Evolutionary conservation across 2,797 vertebrate species (phyloP).

Genomic region (Mormyrus hasselquistii): DNA sequence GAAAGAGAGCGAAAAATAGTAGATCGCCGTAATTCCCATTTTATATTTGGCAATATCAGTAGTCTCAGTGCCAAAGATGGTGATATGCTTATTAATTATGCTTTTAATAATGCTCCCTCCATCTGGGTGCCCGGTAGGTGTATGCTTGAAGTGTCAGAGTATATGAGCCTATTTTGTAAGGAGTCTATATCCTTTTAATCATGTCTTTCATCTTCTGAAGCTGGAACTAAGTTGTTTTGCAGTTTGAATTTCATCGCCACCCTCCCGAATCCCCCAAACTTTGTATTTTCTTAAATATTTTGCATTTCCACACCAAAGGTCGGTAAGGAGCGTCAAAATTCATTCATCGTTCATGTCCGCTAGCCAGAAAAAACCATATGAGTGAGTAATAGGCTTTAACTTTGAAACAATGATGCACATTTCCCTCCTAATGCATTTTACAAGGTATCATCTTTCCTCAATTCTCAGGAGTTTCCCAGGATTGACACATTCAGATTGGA

Average conservation of each 20-base stretch:
- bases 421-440: background rate
- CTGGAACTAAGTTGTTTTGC: slow-evolving; percentile 25
- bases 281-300: background rate
- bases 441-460: background rate
- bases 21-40: background rate
- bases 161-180: slow-evolving; percentile 18
- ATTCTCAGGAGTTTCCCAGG: background rate
- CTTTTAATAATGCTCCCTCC: slow-evolving; percentile 18
- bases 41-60: background rate
- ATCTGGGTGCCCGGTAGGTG: background rate
- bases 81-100: slow-evolving; percentile 26
- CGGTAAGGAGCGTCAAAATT: slow-evolving; percentile 18
- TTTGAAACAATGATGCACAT: slow-evolving; percentile 8
- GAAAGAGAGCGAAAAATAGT: background rate
- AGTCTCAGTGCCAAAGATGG: background rate
- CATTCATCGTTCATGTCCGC: slow-evolving; percentile 37
- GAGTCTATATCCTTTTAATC: slow-evolving; percentile 30
- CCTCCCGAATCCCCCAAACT: slow-evolving; percentile 30
- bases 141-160: background rate
- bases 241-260: slow-evolving; percentile 10
- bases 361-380: slow-evolving; percentile 7
- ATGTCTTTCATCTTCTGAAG: slow-evolving; percentile 31
- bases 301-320: slow-evolving; percentile 21
- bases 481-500: background rate
- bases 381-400: background rate